These are phyloP conservation scores for Boulengerochromis microlepis DNA, from an alignment of 2,113 vertebrate species.

Conservation along the genomic window DNA sequence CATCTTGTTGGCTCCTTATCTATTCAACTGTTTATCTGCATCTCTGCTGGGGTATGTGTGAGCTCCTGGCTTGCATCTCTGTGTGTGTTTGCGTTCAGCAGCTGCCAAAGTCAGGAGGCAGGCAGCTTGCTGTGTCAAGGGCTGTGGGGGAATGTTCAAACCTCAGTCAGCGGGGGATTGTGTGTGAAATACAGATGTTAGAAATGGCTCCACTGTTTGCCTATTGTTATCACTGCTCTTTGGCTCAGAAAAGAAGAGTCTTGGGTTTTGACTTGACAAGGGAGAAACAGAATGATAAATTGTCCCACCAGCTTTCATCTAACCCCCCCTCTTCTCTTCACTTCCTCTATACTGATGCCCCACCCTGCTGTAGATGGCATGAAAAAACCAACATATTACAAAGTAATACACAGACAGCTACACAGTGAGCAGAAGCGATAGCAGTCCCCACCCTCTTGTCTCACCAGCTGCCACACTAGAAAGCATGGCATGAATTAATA, in stretches of 20 bases:
- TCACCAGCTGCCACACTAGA: slow-evolving; percentile 24
- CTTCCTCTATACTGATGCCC: neutral
- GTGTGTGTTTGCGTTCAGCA: slow-evolving; percentile 29
- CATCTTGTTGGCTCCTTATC: slow-evolving; percentile 56
- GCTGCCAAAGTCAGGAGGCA: slow-evolving; percentile 46
- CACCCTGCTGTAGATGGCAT: slow-evolving; percentile 35
- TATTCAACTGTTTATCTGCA: slow-evolving; percentile 60
- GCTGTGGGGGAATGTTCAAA: slow-evolving; percentile 53
- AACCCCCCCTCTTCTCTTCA: neutral
- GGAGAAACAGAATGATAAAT: slow-evolving; percentile 65
- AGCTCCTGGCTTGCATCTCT: slow-evolving; percentile 28
- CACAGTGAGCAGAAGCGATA: slow-evolving; percentile 34
- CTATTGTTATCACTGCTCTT: slow-evolving; percentile 44
- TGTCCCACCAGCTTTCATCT: slow-evolving; percentile 51
- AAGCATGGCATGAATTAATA: slow-evolving; percentile 29
- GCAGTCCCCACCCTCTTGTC: slow-evolving; percentile 26
- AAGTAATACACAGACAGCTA: slow-evolving; percentile 39
- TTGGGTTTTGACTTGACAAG: slow-evolving; percentile 57
- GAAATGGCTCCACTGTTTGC: slow-evolving; percentile 47
- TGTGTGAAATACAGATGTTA: slow-evolving; percentile 61
- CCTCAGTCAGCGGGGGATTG: slow-evolving; percentile 45
- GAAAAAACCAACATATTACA: slow-evolving; percentile 40
- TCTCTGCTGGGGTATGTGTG: slow-evolving; percentile 40
- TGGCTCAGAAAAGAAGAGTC: slow-evolving; percentile 33
- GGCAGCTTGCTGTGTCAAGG: slow-evolving; percentile 42